These are phyloP conservation scores for Takifugu flavidus DNA, from an alignment of 2,113 vertebrate genomes.

Conservation along the genomic window DNA sequence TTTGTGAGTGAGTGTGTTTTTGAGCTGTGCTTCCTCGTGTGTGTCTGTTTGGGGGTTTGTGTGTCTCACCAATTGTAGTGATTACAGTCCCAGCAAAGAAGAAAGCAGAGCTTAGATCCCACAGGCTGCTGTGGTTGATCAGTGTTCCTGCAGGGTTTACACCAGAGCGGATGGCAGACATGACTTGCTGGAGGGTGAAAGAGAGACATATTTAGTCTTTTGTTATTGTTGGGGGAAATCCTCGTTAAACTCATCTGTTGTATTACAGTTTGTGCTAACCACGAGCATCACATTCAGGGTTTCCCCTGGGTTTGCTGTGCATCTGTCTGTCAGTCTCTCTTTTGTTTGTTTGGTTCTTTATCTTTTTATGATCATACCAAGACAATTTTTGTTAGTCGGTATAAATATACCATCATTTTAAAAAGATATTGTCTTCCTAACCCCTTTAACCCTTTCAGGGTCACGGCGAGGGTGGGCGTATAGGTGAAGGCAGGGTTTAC, in stretches of 20 bases:
- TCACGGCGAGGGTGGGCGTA: no score
- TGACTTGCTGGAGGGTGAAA: conserved; percentile 81
- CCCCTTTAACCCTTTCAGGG: no score
- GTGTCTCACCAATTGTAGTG: conserved; percentile 90
- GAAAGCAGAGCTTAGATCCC: conserved; percentile 97
- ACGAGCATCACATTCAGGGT: not conserved
- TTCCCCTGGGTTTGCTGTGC: no score
- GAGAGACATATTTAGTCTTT: not conserved
- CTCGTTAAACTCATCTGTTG: not conserved
- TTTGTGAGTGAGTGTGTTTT: conserved; percentile 5
- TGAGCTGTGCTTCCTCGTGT: conserved; percentile 8
- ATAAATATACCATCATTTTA: not conserved
- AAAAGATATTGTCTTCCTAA: no score
- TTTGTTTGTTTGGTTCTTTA: no score
- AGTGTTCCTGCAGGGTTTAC: conserved; percentile 88
- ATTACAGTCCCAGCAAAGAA: conserved; percentile 98
- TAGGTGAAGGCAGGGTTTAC: no score
- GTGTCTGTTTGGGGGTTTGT: conserved; percentile 13
- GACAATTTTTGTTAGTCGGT: no score
- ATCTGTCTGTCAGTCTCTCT: no score
- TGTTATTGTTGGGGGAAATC: not conserved
- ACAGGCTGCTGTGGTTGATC: conserved; percentile 91
- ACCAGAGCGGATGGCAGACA: conserved; percentile 91
- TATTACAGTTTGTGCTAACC: not conserved
- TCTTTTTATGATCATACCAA: no score